Evolutionary conservation across 1,140 invertebrate genomes (phyloP), one percentile per base, ranked within the genome.

Genomic region (Polypedilum pembai): DNA sequence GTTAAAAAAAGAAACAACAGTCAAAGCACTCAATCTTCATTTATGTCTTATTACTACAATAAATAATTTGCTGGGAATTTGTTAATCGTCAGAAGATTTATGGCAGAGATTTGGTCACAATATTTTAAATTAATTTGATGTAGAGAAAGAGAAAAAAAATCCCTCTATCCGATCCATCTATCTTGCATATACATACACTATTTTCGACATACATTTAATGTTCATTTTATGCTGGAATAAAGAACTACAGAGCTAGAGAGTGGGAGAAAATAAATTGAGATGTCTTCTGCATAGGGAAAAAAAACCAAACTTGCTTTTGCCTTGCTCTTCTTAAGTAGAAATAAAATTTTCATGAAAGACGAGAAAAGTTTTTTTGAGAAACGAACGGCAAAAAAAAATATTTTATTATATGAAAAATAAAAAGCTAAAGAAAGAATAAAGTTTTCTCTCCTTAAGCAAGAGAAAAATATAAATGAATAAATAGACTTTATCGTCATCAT

Each of bases 361-460:
- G 10, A 56, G 45, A 56, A 56, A n/a, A n/a, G n/a, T n/a, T 56
- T 45, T 33, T 33, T 33, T 33, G 24, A 56, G n/a, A 56, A 15
- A 12, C 10, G 12, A 12, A 56, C 12, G 45, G n/a, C 45, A 56
- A 56, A 56, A 56, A 56, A 15, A 12, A 12, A 56, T 56, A n/a
- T n/a, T 12, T 56, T 56, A n/a, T 56, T 56, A 56, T n/a, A 56
- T 56, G n/a, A 56, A 56, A 56, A 56, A 56, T 56, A n/a, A 56
- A 15, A 56, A 56, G 12, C 45, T 4, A 12, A 56, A 56, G 15
- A 45, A 45, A 45, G 45, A 56, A 15, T 33, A 33, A 33, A 33
- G 24, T 33, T 33, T 33, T 33, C 24, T 33, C n/a, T 33, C 24
- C 24, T 33, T 33, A 56, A 56, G 45, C 8, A 56, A 15, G n/a